Percentiles rank a stretch among this genome's conserved stretches.
phyloP scores from a whole-genome alignment of 1,140 invertebrate genomes.

The Ruditapes philippinarum region DNA sequence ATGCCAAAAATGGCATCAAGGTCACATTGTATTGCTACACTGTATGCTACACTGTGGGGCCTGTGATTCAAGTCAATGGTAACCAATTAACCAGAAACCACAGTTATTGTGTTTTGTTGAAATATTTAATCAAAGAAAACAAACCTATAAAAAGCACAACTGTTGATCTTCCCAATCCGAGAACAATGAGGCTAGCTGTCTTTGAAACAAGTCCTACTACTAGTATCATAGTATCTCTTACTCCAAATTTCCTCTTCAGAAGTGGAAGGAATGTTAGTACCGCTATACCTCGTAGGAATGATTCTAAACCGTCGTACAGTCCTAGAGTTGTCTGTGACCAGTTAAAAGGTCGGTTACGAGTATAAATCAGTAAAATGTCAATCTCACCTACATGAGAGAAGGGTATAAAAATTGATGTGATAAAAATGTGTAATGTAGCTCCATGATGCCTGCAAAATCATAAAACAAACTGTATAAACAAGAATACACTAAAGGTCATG shows the following conservation, averaged over 20 bases:
- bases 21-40: too few species aligned
- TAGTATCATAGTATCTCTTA: conserved; percentile 83
- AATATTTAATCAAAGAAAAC: too few species aligned
- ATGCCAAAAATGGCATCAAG: too few species aligned
- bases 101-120: too few species aligned
- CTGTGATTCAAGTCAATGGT: too few species aligned
- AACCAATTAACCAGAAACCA: too few species aligned
- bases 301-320: conserved; percentile 86
- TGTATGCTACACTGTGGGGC: too few species aligned
- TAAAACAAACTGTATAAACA: too few species aligned
- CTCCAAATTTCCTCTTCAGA: conserved; percentile 66
- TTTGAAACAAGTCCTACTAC: conserved; percentile 86
- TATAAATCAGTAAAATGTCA: conserved; percentile 80
- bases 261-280: conserved; percentile 84
- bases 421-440: too few species aligned
- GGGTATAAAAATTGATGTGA: too few species aligned
- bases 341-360: conserved; percentile 75
- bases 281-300: conserved; percentile 83
- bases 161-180: conserved; percentile 82
- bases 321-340: conserved; percentile 86
- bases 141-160: conserved; percentile 85
- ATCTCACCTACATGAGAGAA: conserved; percentile 85
- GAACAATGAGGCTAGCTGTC: conserved; percentile 81
- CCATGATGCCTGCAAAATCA: too few species aligned
- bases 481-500: too few species aligned